phyloP scores from a whole-genome alignment of 1,140 invertebrate genomes.

The Pseudomyrmex gracilis region DNA sequence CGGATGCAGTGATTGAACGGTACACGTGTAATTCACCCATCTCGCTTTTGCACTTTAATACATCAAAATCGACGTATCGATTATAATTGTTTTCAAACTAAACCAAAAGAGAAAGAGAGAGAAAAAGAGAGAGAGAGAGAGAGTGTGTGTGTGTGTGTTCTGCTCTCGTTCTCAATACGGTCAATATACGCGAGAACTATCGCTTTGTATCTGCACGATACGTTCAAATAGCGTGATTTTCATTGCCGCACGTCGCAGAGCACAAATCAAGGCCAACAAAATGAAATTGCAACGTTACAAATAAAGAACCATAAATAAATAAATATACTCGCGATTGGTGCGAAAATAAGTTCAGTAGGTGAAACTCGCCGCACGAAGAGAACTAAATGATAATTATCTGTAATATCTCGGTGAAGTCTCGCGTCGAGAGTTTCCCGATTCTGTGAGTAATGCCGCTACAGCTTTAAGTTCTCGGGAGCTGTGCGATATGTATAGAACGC shows the following conservation, averaged over 20 bases:
- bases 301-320: no score
- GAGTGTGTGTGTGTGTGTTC: no score
- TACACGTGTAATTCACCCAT: background rate
- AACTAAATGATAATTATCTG: background rate
- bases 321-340: no score
- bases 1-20: conserved; percentile 35
- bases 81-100: conserved; percentile 52
- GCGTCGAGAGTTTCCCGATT: conserved; percentile 13
- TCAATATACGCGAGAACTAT: conserved; percentile 33
- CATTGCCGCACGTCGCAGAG: background rate
- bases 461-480: conserved; percentile 29
- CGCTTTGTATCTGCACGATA: background rate
- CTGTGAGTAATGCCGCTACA: background rate
- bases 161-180: conserved; percentile 21
- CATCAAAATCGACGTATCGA: conserved; percentile 52
- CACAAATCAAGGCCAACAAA: no score
- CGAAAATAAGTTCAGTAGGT: no score
- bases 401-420: conserved; percentile 14
- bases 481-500: conserved; percentile 12
- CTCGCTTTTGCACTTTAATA: conserved; percentile 9
- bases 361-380: no score
- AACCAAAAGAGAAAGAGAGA: background rate
- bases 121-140: background rate
- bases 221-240: background rate
- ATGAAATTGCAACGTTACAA: no score